Evolutionary conservation across 2,113 vertebrate species (phyloP), one percentile per base, ranked within the genome.

Genomic region (Polypterus senegalus): DNA sequence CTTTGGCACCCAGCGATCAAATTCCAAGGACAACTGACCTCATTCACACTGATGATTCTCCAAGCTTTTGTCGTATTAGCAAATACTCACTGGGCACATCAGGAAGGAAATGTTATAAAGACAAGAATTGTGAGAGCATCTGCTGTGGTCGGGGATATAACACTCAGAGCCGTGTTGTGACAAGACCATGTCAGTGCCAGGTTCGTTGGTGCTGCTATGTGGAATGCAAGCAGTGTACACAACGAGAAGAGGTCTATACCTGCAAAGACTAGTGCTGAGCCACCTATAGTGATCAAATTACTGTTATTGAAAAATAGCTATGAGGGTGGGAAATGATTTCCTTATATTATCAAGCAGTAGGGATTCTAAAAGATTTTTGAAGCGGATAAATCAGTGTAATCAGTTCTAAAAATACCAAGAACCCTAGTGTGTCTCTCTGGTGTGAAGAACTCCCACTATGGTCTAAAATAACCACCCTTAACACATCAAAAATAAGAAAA

Each of bases 171-270:
- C 75, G 92, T 3, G 95, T 94, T 73, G 91, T 98, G 74, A 97
- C 94, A 0, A 79, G 93, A 11, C 93, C 95, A 0, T 99, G 96
- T 79, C 95, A 98, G 74, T 98, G 96, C 77, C 96, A 98, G 75
- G 96, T 99, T 65, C 91, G 95, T 67, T 99, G 95, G 96, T 99
- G 96, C 82, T 99, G 96, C 83, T 98, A 98, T 0, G 96, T 98
- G 62, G 95, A 98, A 76, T 98, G 96, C 79, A 92, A 97, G 76
- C 93, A 98, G 64, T 99, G 96, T 75, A 95, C 93, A 1, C 96
- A 98, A 81, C 85, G 91, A 5, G 96, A 99, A 71, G 96, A 99
- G 73, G 92, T 99, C 59, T 99, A 98, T 62, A 98, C 96, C 69
- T 99, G 96, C 80, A 99, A 98, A 69, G 93, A 88, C 70, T 94